A percentile compares a stretch with the other conserved stretches of the same genome.
These are phyloP conservation scores for Chironomus riparius DNA, from an alignment of 2,888 invertebrate genomes.

Conservation along the genomic window DNA sequence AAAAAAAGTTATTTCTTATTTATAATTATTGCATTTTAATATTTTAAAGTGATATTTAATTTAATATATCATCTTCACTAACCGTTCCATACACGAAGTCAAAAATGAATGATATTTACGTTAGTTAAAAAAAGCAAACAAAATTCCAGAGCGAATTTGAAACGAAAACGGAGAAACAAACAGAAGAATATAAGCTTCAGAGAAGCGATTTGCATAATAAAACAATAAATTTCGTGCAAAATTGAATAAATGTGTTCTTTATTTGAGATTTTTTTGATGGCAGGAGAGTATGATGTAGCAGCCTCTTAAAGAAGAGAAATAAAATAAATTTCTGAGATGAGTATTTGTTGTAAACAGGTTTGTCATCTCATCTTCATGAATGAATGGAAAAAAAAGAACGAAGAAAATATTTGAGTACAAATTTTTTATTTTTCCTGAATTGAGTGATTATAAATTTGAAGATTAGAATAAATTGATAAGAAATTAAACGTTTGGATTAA, in stretches of 20 bases:
- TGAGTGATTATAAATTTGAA: too few relatives aligned
- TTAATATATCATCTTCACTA: not conserved
- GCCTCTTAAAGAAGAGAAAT: too few relatives aligned
- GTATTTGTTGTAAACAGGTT: slow-evolving; percentile 3
- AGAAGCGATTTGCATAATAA: slow-evolving; percentile 18
- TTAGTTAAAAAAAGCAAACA: not conserved
- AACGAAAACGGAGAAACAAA: not conserved
- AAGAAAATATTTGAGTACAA: too few relatives aligned
- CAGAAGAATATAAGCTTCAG: not conserved
- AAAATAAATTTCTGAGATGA: too few relatives aligned
- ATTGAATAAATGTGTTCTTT: slow-evolving; percentile 24
- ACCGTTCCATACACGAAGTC: not conserved
- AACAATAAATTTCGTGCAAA: slow-evolving; percentile 23
- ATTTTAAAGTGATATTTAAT: slow-evolving; percentile 6
- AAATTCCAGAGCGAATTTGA: slow-evolving; percentile 7
- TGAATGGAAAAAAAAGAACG: not conserved
- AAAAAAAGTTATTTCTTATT: not conserved
- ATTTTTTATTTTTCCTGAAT: too few relatives aligned
- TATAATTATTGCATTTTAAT: slow-evolving; percentile 24
- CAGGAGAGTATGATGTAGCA: too few relatives aligned
- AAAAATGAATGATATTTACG: not conserved
- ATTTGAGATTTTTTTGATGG: not conserved
- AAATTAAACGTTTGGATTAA: too few relatives aligned
- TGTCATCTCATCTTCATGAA: slow-evolving; percentile 6
- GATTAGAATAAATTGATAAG: too few relatives aligned